These are phyloP conservation scores for Rotaria sp. DNA, from an alignment of 2,888 invertebrate genomes.

Conservation along the genomic window DNA sequence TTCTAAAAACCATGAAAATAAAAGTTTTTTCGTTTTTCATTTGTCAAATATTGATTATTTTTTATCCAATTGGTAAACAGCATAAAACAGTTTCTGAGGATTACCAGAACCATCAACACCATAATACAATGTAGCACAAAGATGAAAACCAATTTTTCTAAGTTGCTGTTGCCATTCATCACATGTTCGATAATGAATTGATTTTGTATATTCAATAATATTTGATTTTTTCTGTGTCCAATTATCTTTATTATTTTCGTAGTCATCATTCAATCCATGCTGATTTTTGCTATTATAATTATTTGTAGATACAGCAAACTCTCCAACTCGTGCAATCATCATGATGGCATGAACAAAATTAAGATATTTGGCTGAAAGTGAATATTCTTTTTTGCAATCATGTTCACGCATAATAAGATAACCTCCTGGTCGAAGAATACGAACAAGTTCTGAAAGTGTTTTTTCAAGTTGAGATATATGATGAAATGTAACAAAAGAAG, in stretches of 20 bases:
- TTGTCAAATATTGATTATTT: no score
- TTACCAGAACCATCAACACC: neutral
- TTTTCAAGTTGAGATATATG: neutral
- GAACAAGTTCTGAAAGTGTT: neutral
- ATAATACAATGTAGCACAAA: neutral
- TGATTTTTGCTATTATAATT: neutral
- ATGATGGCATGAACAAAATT: slow-evolving; percentile 6
- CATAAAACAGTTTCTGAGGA: neutral
- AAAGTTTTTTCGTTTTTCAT: no score
- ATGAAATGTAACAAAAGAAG: neutral
- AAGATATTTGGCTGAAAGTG: neutral
- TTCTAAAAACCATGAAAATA: no score
- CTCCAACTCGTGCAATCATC: neutral
- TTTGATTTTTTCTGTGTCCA: neutral
- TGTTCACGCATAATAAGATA: neutral
- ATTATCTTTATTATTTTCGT: neutral
- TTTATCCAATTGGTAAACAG: neutral
- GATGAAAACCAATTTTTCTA: neutral
- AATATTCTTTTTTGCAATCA: neutral
- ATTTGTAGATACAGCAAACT: neutral
- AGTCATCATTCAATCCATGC: neutral
- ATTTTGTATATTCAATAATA: neutral
- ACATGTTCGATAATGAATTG: neutral
- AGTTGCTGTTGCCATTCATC: neutral
- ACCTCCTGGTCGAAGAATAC: neutral